Conservation (phyloP, 2,888 invertebrate genomes). For the Caenorhabditis plicata region DNA sequence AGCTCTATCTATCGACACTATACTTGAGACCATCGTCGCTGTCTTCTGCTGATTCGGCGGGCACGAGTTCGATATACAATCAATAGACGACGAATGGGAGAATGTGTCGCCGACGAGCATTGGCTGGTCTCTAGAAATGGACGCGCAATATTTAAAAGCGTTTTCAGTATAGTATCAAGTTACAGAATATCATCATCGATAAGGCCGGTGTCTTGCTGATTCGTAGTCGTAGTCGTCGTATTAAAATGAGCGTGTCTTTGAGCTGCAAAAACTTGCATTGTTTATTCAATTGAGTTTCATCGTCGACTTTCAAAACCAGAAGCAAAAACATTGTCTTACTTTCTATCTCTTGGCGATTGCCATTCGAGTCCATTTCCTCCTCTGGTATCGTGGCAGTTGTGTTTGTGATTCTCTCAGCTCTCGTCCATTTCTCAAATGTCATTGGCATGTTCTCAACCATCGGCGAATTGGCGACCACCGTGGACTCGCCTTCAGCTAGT, state of each 20-base stretch:
- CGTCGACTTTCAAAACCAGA: too few species aligned
- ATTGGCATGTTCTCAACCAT: slow-evolving; percentile 56
- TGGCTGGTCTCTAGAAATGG: slow-evolving; percentile 50
- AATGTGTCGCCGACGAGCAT: slow-evolving; percentile 53
- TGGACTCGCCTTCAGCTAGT: slow-evolving; percentile 54
- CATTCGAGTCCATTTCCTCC: background rate
- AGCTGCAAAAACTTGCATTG: too few species aligned
- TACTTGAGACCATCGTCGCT: slow-evolving; percentile 29
- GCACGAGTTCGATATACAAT: slow-evolving; percentile 19
- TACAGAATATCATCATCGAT: slow-evolving; percentile 57
- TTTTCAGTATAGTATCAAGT: too few species aligned
- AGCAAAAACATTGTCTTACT: slow-evolving; percentile 22
- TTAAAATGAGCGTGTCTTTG: background rate
- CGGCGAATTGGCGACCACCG: slow-evolving; percentile 57
- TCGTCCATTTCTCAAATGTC: slow-evolving; percentile 47
- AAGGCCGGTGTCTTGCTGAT: slow-evolving; percentile 33
- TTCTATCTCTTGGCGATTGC: too few species aligned
- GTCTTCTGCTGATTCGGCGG: slow-evolving; percentile 16
- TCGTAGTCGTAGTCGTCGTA: slow-evolving; percentile 1
- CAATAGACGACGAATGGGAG: slow-evolving; percentile 43
- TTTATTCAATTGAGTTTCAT: too few species aligned
- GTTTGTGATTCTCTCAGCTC: slow-evolving; percentile 17
- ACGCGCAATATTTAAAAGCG: too few species aligned
- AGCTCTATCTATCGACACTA: slow-evolving; percentile 33
- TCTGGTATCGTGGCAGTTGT: slow-evolving; percentile 2